phyloP scores from a whole-genome alignment of 2,888 invertebrate genomes.

The Malachius bipustulatus region DNA sequence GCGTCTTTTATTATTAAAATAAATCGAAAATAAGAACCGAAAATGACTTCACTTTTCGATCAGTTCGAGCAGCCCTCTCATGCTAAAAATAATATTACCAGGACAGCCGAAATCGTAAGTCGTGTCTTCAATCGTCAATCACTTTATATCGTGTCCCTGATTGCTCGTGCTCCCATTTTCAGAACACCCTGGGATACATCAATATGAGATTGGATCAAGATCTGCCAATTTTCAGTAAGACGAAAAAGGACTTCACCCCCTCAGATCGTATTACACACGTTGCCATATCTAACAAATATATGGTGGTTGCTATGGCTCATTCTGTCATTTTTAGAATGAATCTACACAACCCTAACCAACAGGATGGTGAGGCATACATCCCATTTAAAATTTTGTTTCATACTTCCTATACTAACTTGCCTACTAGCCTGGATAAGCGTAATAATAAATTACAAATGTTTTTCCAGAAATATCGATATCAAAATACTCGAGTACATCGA shows the following conservation, averaged over 20 bases:
- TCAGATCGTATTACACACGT: slow-evolving; percentile 69
- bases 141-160: slow-evolving; percentile 8
- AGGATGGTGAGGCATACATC: slow-evolving; percentile 69
- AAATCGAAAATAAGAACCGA: no score
- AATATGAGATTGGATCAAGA: slow-evolving; percentile 57
- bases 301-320: slow-evolving; percentile 76
- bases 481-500: slow-evolving; percentile 49
- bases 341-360: slow-evolving; percentile 62
- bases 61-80: slow-evolving; percentile 70
- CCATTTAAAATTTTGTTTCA: no score
- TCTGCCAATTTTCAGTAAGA: slow-evolving; percentile 75
- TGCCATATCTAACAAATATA: slow-evolving; percentile 67
- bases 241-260: slow-evolving; percentile 69
- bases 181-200: slow-evolving; percentile 42
- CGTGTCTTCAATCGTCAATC: slow-evolving; percentile 10
- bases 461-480: slow-evolving; percentile 61
- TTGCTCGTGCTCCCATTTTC: slow-evolving; percentile 14
- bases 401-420: no score
- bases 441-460: slow-evolving; percentile 9
- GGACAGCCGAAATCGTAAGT: slow-evolving; percentile 40
- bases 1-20: no score
- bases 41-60: slow-evolving; percentile 74
- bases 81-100: slow-evolving; percentile 33
- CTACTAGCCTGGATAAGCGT: background rate
- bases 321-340: slow-evolving; percentile 71